Evolutionary conservation across 2,888 invertebrate genomes (phyloP).

Genomic region (Trichopoda pennipes): DNA sequence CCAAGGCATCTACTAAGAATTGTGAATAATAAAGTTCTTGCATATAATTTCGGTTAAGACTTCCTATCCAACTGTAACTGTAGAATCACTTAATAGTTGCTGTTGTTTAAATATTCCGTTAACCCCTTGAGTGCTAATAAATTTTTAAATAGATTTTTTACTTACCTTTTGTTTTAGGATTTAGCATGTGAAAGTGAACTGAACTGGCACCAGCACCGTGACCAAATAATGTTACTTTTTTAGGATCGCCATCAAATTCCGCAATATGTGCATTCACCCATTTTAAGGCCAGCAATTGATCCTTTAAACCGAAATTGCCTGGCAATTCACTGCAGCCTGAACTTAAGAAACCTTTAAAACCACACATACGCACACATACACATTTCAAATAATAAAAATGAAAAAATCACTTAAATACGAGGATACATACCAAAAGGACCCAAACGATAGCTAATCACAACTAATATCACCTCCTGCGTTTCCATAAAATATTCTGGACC

Average conservation of each 20-base stretch:
- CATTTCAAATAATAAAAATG: background rate
- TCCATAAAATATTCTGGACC: conserved; percentile 82
- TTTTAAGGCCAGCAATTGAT: conserved; percentile 80
- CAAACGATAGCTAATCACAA: conserved; percentile 79
- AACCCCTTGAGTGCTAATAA: too few relatives aligned
- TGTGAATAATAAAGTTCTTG: too few relatives aligned
- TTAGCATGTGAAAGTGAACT: conserved; percentile 81
- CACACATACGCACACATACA: background rate
- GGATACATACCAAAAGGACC: conserved; percentile 73
- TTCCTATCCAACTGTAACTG: too few relatives aligned
- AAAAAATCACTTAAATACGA: background rate
- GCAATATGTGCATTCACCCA: conserved; percentile 81
- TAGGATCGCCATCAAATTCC: conserved; percentile 80
- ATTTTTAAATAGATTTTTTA: background rate
- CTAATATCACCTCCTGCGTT: conserved; percentile 78
- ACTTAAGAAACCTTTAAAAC: conserved; percentile 79
- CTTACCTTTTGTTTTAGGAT: conserved; percentile 79
- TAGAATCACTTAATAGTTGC: too few relatives aligned
- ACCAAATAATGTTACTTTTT: conserved; percentile 81
- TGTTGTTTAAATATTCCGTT: too few relatives aligned
- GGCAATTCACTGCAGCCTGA: conserved; percentile 80
- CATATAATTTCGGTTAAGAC: too few relatives aligned
- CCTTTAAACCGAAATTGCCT: conserved; percentile 82
- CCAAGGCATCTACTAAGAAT: too few relatives aligned
- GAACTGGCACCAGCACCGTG: conserved; percentile 81